Evolutionary conservation across 1,140 invertebrate species (phyloP), one percentile per base, ranked within the genome.

Genomic region (Leptoteleia sp.): DNA sequence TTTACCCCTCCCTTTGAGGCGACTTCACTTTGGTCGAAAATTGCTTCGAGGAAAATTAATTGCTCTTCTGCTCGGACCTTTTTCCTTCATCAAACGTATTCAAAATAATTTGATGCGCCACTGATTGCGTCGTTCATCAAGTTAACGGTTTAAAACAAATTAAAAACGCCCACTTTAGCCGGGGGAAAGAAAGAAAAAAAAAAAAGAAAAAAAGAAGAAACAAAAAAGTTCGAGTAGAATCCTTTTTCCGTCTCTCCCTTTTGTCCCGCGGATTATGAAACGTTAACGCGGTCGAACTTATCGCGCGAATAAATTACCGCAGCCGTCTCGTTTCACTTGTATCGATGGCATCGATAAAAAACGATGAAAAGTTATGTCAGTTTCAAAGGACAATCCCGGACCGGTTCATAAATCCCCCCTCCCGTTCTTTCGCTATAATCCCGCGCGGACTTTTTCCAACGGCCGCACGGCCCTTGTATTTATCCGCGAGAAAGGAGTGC

Each of bases 31-130:
- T 43, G 16, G 15, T 31, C 27, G 47, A 65, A 65, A 65, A 52
- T 65, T 65, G 38, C 61, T 65, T 12, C 16, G 37, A 50, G 48
- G 47, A 50, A 65, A 65, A 65, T 65, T 65, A 65, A 65, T 65
- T 52, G 61, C 61, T 38, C 17, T 17, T 42, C 8, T 12, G 15
- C 11, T 38, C 17, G 15, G 59, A 50, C 47, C 15, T 67, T 45
- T 67, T 67, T 27, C 40, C 33, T 67, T 54, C 50, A 37, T 54
- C 62, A 67, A 45, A 54, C 15, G 40, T 12, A 55, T 67, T 67
- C 12, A 54, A 67, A 67, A 67, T 67, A 55, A 67, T 50, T 67
- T 67, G 38, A 54, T 45, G 29, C 40, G 15, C 29, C 40, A 12
- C 12, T 37, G 50, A 68, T 47, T 47, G 29, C 31, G 15, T 35